Evolutionary conservation across 1,140 invertebrate genomes (phyloP).

Genomic region (Leptinotarsa texana): DNA sequence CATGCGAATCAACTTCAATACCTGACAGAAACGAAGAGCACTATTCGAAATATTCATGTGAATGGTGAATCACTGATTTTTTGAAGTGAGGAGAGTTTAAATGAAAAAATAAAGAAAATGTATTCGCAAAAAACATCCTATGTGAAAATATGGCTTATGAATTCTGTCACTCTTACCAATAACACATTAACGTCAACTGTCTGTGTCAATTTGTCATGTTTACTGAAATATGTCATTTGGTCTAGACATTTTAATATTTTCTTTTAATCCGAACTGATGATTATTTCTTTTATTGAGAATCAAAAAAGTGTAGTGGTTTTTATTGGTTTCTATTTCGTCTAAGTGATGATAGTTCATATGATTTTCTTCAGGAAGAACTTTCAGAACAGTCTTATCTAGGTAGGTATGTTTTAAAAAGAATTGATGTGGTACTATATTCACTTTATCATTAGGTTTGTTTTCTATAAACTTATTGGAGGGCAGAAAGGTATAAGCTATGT

Average conservation of each 20-base stretch:
- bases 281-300: not conserved
- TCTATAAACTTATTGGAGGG: not conserved
- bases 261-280: not conserved
- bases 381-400: not conserved
- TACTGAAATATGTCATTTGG: slow-evolving; percentile 1
- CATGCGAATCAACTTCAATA: too few relatives aligned
- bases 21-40: too few relatives aligned
- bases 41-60: too few relatives aligned
- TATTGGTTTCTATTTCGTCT: not conserved
- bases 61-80: too few relatives aligned
- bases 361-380: not conserved
- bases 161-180: not conserved
- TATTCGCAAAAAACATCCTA: too few relatives aligned
- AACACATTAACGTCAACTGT: not conserved
- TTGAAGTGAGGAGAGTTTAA: too few relatives aligned
- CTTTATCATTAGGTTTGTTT: not conserved
- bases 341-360: not conserved
- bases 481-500: not conserved
- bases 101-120: too few relatives aligned
- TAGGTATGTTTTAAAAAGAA: not conserved
- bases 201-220: not conserved
- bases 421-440: not conserved
- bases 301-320: not conserved
- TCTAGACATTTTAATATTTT: not conserved
- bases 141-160: not conserved